Evolutionary conservation across 2,888 invertebrate species (phyloP), one percentile per base, ranked within the genome.

Genomic region (Strigamia transsilvanica): DNA sequence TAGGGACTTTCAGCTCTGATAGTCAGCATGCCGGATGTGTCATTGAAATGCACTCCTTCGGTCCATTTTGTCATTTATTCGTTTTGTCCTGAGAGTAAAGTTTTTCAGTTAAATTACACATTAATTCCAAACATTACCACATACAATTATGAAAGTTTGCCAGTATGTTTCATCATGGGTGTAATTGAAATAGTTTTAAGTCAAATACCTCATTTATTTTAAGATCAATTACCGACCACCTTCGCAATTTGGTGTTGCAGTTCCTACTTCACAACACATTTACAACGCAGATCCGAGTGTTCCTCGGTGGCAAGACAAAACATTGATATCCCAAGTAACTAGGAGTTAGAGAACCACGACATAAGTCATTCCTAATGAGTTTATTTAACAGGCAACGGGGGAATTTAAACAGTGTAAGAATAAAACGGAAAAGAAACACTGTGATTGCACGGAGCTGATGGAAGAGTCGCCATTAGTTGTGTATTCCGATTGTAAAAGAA

Each of bases 401-500:
- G 12, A 38, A 42, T 79, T 34, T 18, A 79, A 79, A 41, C 79
- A 79, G n/a, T 79, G 79, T 41, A 10, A 15, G 13, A 42, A 42
- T 12, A 79, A 79, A 42, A 79, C 18, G 7, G 10, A n/a, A 3
- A 32, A n/a, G 13, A 0, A 7, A 4, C 21, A 79, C 0, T 79
- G 79, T 79, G 79, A 18, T 13, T 79, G 79, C 79, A 79, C 32
- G 6, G 3, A 0, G 13, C 4, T n/a, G 12, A 79, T 79, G 79
- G 42, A 79, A 41, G 38, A 38, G 42, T 79, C 41, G 5, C 15
- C 38, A 6, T 42, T 79, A 12, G 79, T 38, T 1, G 5, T 42
- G n/a, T 79, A 79, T 79, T 79, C 79, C 13, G 79, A 79, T n/a
- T 79, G 79, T 15, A 79, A 79, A 41, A 42, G 42, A 42, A 42